These are phyloP conservation scores for Argyresthia goedartella DNA, from an alignment of 2,888 invertebrate genomes.

Conservation along the genomic window DNA sequence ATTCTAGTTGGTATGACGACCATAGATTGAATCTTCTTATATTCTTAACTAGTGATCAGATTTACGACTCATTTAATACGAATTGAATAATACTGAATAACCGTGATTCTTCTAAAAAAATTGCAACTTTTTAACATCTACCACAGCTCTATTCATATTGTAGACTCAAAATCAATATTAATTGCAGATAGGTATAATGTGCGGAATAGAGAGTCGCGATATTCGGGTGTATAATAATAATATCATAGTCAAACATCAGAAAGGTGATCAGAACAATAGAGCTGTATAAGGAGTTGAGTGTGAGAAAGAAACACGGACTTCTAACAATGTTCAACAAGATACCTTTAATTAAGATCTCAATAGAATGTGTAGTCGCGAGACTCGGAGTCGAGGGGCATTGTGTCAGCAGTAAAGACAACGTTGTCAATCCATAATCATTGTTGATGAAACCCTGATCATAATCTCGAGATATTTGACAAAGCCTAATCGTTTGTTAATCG, in stretches of 20 bases:
- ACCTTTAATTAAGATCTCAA: conserved; percentile 12
- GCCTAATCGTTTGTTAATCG: no score
- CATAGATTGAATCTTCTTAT: no score
- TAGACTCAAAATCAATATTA: not conserved
- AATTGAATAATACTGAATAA: not conserved
- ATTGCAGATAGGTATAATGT: conserved; percentile 1
- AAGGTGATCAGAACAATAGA: conserved; percentile 11
- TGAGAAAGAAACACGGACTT: not conserved
- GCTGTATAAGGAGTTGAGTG: not conserved
- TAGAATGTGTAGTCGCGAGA: not conserved
- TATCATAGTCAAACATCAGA: not conserved
- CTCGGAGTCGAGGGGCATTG: no score
- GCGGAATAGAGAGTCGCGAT: not conserved
- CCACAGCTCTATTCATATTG: not conserved
- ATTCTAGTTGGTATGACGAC: no score
- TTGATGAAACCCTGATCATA: conserved; percentile 7
- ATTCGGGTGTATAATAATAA: not conserved
- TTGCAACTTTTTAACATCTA: not conserved
- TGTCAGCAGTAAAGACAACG: no score
- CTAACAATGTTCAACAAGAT: conserved; percentile 9
- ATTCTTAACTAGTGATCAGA: no score
- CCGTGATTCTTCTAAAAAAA: not conserved
- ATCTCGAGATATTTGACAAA: conserved; percentile 1
- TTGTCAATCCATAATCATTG: not conserved
- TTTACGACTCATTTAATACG: no score